Base-by-base conservation (phyloP, 2,797 vertebrate genomes). In the Aselliscus stoliczkanus region DNA sequence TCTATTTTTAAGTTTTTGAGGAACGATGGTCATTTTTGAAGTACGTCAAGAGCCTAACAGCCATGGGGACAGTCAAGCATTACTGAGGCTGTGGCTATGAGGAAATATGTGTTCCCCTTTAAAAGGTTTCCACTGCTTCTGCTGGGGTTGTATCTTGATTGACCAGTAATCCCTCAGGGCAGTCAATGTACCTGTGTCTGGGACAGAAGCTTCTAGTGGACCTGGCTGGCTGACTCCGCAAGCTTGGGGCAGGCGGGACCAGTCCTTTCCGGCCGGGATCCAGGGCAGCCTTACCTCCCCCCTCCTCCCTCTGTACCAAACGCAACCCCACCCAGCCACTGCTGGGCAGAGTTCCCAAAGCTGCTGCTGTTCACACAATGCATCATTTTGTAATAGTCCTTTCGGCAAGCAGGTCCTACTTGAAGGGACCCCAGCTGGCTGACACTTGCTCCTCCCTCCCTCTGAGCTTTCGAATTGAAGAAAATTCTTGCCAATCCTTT, bases 151-250 rank as follows among this genome's bases (percentile, higher is more conserved):
- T 4, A 20, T 4, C 34, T 47, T 21, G 72, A 52, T 15, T 86
- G 92, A 54, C 73, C 72, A n/a, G 39, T 20, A 44, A 70, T 44
- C 77, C 39, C 73, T 70, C 21, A 2, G 60, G 84, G 94, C 67
- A 60, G n/a, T 93, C 89, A 69, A 77, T 83, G 94, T 52, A 72
- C 37, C 29, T 1, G 7, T 37, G 44, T 73, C 50, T 27, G 37
- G 84, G 37, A 96, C 84, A 88, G 64, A 89, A 87, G 54, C 65
- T 58, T 90, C 65, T 88, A 54, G 60, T 70, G 76, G 77, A 88
- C 58, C 37, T 52, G 64, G 58, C 84, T 25, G 31, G 58, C 81
- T 54, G 80, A 47, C 37, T 91, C 82, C 18, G 62, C 54, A 21
- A n/a, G 79, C 37, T 31, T 5, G 58, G n/a, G 39, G 42, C 65